phyloP scores from a whole-genome alignment of 2,113 vertebrate species.

The Brachypodius melanocephalos region DNA sequence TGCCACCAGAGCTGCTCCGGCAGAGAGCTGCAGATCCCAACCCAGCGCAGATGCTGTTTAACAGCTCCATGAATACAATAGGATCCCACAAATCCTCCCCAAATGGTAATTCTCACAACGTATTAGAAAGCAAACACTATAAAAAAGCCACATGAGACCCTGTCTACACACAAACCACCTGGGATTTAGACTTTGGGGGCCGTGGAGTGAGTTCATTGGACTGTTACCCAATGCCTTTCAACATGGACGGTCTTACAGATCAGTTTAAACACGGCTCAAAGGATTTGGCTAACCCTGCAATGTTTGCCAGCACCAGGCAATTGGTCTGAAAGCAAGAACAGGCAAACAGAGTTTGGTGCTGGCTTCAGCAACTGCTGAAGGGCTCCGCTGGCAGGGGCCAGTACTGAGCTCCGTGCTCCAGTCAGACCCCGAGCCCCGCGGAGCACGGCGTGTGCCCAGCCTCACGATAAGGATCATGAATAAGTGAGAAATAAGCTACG shows the following conservation, averaged over 20 bases:
- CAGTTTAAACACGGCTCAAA: not conserved
- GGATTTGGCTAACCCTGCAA: not conserved
- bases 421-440: not conserved
- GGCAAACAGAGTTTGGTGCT: not conserved
- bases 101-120: not conserved
- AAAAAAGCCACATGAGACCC: constrained; percentile 20
- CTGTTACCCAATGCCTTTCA: not conserved
- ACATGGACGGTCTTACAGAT: not conserved
- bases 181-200: not conserved
- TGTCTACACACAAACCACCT: not conserved
- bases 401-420: rapidly evolving
- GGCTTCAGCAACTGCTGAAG: not conserved
- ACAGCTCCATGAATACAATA: constrained; percentile 1
- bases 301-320: not conserved
- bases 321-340: not conserved
- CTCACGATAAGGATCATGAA: not conserved
- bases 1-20: not conserved
- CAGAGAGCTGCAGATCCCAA: not conserved
- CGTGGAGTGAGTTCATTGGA: not conserved
- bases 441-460: not conserved
- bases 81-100: constrained; percentile 14
- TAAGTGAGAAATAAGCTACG: not conserved
- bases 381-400: not conserved
- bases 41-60: not conserved
- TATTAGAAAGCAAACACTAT: constrained; percentile 13